These are phyloP conservation scores for Pteromalus puparum DNA, from an alignment of 1,140 invertebrate genomes.

Conservation along the genomic window DNA sequence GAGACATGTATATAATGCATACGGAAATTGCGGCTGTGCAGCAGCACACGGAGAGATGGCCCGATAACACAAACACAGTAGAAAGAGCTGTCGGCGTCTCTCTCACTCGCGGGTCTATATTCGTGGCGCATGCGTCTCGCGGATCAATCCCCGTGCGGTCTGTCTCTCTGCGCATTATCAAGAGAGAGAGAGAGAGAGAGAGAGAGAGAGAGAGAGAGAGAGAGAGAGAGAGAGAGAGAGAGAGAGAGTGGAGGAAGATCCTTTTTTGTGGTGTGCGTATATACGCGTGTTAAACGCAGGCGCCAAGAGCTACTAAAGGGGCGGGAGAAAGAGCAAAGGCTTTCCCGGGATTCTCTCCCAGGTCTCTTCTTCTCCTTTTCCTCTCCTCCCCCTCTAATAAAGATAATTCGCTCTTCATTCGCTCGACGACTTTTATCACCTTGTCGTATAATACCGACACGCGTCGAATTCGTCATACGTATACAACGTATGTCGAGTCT, in stretches of 20 bases:
- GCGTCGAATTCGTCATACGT: not conserved
- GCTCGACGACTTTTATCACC: not conserved
- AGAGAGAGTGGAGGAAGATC: not conserved
- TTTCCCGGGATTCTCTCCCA: not conserved
- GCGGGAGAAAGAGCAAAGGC: not conserved
- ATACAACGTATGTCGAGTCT: not conserved
- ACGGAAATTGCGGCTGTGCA: not conserved
- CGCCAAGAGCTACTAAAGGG: conserved; percentile 17
- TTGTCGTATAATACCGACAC: not conserved
- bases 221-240: too few species aligned
- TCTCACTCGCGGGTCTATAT: conserved; percentile 40
- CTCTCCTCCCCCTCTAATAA: not conserved
- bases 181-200: too few species aligned
- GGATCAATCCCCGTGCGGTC: conserved; percentile 32
- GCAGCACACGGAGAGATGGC: not conserved
- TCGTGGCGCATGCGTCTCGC: conserved; percentile 46
- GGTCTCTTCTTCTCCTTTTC: not conserved
- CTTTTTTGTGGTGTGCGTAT: conserved; percentile 5
- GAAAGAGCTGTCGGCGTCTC: not conserved
- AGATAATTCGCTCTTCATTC: not conserved
- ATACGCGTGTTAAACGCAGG: conserved; percentile 23
- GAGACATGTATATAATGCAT: not conserved
- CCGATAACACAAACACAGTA: not conserved
- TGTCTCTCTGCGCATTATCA: not conserved
- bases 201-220: too few species aligned